phyloP scores from a whole-genome alignment of 1,140 invertebrate genomes.

The Drosophila pachea region DNA sequence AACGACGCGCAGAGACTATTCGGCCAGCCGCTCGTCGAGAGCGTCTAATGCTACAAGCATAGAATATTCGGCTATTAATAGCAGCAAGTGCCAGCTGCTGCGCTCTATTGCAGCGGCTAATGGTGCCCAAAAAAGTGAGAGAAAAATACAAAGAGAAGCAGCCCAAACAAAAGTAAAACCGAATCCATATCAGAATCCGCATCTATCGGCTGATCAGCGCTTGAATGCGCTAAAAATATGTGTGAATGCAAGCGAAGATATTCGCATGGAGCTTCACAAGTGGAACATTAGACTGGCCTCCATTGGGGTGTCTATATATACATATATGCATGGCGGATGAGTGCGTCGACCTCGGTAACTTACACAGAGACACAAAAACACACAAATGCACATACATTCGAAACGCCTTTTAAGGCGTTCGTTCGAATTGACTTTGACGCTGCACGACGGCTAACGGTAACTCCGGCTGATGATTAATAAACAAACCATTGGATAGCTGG shows the following conservation, averaged over 20 bases:
- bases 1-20: constrained; percentile 61
- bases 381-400: neutral
- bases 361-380: constrained; percentile 18
- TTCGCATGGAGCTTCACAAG: constrained; percentile 39
- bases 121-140: constrained; percentile 15
- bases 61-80: constrained; percentile 58
- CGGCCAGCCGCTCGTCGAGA: constrained; percentile 21
- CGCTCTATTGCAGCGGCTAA: constrained; percentile 17
- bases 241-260: constrained; percentile 6
- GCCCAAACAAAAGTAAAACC: neutral
- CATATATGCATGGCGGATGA: constrained; percentile 35
- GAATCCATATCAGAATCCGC: neutral
- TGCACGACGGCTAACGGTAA: constrained; percentile 58
- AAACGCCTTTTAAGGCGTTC: constrained; percentile 26
- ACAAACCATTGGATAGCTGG: constrained; percentile 45
- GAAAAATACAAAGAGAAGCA: constrained; percentile 5
- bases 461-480: constrained; percentile 66
- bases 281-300: constrained; percentile 43
- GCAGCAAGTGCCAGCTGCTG: constrained; percentile 17
- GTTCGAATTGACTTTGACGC: constrained; percentile 41
- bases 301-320: constrained; percentile 36
- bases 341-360: constrained; percentile 68
- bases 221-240: constrained; percentile 26
- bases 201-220: constrained; percentile 2
- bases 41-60: constrained; percentile 58